Evolutionary conservation across 2,113 vertebrate species (phyloP).

Genomic region (Drymodes brunneopygia): DNA sequence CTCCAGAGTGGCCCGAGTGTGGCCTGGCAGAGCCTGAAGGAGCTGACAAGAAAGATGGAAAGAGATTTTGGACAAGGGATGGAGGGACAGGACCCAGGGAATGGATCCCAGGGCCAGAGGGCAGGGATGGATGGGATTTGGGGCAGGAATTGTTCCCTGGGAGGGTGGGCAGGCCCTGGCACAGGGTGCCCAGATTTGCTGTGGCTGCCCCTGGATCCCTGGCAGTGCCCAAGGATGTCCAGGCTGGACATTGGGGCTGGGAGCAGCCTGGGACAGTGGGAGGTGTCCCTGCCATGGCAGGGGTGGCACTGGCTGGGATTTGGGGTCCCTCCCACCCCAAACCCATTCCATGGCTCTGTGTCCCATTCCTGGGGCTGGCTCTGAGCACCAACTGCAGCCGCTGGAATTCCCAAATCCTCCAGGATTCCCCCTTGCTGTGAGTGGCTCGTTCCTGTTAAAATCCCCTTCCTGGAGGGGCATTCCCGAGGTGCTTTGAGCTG

Average conservation of each 20-base stretch:
- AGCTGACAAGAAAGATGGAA: too few species aligned
- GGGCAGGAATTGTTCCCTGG: not conserved
- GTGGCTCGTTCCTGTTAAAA: not conserved
- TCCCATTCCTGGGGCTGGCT: not conserved
- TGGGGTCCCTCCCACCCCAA: not conserved
- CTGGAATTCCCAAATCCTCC: not conserved
- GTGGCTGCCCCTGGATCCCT: not conserved
- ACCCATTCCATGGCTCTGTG: too few species aligned
- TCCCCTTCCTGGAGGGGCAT: fast-evolving
- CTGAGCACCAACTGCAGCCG: not conserved
- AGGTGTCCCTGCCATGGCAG: not conserved
- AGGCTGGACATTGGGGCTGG: not conserved
- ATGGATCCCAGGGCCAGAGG: not conserved
- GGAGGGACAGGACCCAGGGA: not conserved
- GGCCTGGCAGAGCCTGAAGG: not conserved
- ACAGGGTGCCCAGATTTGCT: not conserved
- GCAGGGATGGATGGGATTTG: not conserved
- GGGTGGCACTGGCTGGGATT: not conserved
- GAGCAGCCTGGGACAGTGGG: not conserved
- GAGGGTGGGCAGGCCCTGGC: too few species aligned
- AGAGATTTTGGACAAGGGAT: not conserved
- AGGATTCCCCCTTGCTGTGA: not conserved
- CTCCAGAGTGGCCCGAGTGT: not conserved
- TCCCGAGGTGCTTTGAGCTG: not conserved
- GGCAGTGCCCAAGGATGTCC: not conserved